Base-by-base conservation (phyloP, 2,113 vertebrate genomes). In the Plestiodon gilberti region DNA sequence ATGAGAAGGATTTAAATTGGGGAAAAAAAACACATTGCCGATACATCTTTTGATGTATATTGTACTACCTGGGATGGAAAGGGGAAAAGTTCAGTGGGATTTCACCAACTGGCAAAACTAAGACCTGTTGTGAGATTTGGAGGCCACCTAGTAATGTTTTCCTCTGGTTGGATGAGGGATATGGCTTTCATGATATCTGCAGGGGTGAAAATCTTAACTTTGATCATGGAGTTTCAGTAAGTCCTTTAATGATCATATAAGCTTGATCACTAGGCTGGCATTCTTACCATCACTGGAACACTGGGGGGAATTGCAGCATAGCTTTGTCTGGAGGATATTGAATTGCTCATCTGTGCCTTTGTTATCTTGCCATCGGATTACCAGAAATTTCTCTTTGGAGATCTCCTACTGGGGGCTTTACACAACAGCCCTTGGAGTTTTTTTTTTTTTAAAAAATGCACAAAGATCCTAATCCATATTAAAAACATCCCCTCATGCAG, bases 391-490 rank as follows among this genome's bases (percentile, higher is more conserved):
- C 40, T 23, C 77, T 67, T 81, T 48, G 87, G 48, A 91, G 85
- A 81, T 67, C 73, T 78, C 7, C n/a, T 55, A 77, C 10, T 14
- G 57, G 55, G 35, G 88, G 69, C 11, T 90, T 89, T 78, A 40
- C 10, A 74, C 35, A 4, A 2, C 48, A 2, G 83, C 71, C 90
- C 52, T 57, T 62, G 5, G 11, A 65, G 61, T 48, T 88, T n/a
- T n/a, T n/a, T n/a, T n/a, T n/a, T n/a, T n/a, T 91, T 87, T 76
- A n/a, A 48, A 79, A 83, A 55, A 13, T 87, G 10, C 11, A 25
- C 55, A 91, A 89, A 85, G 62, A 35, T 84, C 87, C 81, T 92
- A 81, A 78, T 86, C 25, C 61, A 1, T 69, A 82, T 82, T 85
- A 82, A 84, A 48, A 87, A 8, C 33, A 22, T 65, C 73, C 79